Conservation (phyloP, 2,888 invertebrate genomes). For the Hemistola chrysoprasaria region DNA sequence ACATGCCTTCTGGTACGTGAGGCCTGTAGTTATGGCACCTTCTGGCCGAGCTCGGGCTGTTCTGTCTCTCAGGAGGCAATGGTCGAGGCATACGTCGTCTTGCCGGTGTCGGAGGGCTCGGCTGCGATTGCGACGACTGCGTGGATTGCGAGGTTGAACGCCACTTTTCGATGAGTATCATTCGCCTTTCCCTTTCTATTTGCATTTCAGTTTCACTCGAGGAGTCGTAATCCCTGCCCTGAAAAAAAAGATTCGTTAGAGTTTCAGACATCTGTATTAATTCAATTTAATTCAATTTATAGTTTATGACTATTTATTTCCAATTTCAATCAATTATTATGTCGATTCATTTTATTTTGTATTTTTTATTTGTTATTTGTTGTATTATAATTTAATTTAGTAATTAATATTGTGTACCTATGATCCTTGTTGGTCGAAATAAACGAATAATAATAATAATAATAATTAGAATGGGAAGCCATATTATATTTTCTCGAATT, state of each 20-base stretch:
- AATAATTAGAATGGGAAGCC: too few relatives aligned
- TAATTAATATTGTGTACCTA: too few relatives aligned
- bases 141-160: conserved; percentile 85
- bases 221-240: conserved; percentile 93
- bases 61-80: conserved; percentile 63
- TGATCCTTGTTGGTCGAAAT: too few relatives aligned
- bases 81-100: conserved; percentile 57
- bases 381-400: too few relatives aligned
- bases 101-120: conserved; percentile 67
- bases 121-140: conserved; percentile 58
- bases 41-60: conserved; percentile 59
- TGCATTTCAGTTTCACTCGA: conserved; percentile 88
- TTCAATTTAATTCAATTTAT: too few relatives aligned
- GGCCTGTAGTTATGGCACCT: conserved; percentile 56
- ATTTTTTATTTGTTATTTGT: too few relatives aligned
- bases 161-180: conserved; percentile 88
- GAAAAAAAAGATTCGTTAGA: conserved; percentile 30
- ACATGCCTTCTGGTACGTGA: conserved; percentile 66
- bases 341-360: too few relatives aligned
- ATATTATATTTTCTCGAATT: too few relatives aligned
- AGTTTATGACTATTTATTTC: too few relatives aligned
- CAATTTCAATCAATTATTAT: too few relatives aligned
- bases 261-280: background rate
- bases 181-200: conserved; percentile 85
- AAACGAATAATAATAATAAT: too few relatives aligned